Evolutionary conservation across 2,797 vertebrate species (phyloP).

Genomic region (Xyrichtys novacula): DNA sequence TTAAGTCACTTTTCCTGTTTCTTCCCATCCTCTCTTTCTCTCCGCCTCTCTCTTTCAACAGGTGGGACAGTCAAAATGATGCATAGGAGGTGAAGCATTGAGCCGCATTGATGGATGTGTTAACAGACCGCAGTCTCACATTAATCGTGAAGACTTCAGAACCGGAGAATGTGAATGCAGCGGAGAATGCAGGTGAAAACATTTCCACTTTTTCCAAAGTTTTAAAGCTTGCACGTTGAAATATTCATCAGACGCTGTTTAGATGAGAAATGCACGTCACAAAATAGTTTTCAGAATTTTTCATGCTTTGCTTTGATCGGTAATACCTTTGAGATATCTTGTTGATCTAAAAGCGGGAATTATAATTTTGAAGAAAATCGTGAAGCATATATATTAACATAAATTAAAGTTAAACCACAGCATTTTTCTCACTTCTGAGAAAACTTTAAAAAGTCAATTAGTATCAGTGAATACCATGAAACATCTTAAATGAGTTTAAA

Average conservation of each 20-base stretch:
- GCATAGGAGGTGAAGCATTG: slow-evolving; percentile 89
- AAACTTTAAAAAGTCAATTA: slow-evolving; percentile 67
- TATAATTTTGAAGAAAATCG: slow-evolving; percentile 42
- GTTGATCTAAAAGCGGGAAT: slow-evolving; percentile 25
- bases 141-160: slow-evolving; percentile 90
- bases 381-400: slow-evolving; percentile 43
- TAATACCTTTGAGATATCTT: slow-evolving; percentile 29
- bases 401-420: slow-evolving; percentile 59
- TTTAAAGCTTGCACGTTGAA: neutral
- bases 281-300: neutral
- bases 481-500: slow-evolving; percentile 63
- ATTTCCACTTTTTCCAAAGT: slow-evolving; percentile 2
- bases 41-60: slow-evolving; percentile 75
- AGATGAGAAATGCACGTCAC: slow-evolving; percentile 4
- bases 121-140: slow-evolving; percentile 93
- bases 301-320: slow-evolving; percentile 29
- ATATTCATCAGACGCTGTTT: neutral
- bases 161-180: slow-evolving; percentile 89
- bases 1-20: slow-evolving; percentile 48
- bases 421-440: slow-evolving; percentile 34
- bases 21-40: slow-evolving; percentile 26
- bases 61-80: slow-evolving; percentile 89
- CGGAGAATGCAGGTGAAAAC: slow-evolving; percentile 92
- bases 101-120: slow-evolving; percentile 96
- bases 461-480: slow-evolving; percentile 45